Evolutionary conservation across 2,888 invertebrate species (phyloP).

Genomic region (Eristalis arbustorum): DNA sequence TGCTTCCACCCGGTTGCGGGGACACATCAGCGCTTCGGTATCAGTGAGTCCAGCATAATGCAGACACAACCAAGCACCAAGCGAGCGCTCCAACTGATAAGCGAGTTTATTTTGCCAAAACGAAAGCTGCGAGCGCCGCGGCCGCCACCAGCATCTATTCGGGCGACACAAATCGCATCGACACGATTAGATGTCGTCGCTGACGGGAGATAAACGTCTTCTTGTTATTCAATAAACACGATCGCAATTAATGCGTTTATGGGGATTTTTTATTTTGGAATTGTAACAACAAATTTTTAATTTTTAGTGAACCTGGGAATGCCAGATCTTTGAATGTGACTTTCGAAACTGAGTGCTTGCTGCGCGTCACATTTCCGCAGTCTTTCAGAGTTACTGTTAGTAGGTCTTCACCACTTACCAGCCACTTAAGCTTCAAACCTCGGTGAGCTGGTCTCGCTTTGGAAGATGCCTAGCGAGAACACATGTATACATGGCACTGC

Average conservation of each 20-base stretch:
- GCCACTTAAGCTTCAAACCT: too few relatives aligned
- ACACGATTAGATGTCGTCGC: slow-evolving; percentile 8
- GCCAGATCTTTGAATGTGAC: too few relatives aligned
- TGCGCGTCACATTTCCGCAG: too few relatives aligned
- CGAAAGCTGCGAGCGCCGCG: not conserved
- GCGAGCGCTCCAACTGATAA: not conserved
- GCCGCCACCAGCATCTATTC: not conserved
- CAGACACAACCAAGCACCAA: slow-evolving; percentile 32
- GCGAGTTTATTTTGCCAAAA: not conserved
- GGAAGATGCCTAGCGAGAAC: too few relatives aligned
- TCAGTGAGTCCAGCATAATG: slow-evolving; percentile 52
- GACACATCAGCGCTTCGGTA: slow-evolving; percentile 18
- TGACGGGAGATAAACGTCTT: slow-evolving; percentile 3
- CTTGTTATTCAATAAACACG: slow-evolving; percentile 2
- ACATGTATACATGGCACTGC: too few relatives aligned
- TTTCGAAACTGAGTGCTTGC: too few relatives aligned
- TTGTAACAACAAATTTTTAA: not conserved
- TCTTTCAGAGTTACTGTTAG: too few relatives aligned
- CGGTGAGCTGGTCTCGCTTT: too few relatives aligned
- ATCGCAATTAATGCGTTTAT: slow-evolving; percentile 27
- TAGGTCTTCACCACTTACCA: too few relatives aligned
- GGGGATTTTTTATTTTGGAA: not conserved
- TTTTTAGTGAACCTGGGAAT: too few relatives aligned
- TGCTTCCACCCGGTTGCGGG: slow-evolving; percentile 11
- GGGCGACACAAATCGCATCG: slow-evolving; percentile 22